phyloP scores from a whole-genome alignment of 2,797 vertebrate species.

The Lophotriccus pileatus region DNA sequence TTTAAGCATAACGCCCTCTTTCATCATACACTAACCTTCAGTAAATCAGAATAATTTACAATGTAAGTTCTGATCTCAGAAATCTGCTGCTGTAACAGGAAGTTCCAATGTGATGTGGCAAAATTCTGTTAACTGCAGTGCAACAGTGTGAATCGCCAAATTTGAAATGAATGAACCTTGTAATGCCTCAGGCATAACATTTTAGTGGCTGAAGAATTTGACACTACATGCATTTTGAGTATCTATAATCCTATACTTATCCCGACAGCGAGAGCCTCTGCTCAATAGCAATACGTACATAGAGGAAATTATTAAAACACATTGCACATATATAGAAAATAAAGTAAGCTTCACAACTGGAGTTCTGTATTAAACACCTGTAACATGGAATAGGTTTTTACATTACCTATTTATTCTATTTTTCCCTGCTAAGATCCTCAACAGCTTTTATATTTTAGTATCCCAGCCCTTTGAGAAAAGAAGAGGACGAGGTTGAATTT shows the following conservation, averaged over 20 bases:
- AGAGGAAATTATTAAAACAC: neutral
- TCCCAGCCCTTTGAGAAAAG: neutral
- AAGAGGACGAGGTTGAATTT: neutral
- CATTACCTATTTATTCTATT: neutral
- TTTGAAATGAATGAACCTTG: conserved; percentile 65
- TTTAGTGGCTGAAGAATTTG: conserved; percentile 52
- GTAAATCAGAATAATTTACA: conserved; percentile 37
- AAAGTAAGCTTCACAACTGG: neutral
- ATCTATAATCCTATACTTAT: conserved; percentile 24
- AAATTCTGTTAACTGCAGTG: conserved; percentile 38
- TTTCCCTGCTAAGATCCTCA: neutral
- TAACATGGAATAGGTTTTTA: neutral
- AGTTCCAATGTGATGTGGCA: neutral
- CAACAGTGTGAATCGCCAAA: conserved; percentile 28
- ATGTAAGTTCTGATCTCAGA: neutral
- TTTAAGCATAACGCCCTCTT: neutral
- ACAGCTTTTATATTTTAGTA: neutral
- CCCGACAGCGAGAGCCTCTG: neutral
- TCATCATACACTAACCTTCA: neutral
- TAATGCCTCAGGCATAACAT: conserved; percentile 57
- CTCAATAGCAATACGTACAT: neutral
- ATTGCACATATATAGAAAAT: neutral
- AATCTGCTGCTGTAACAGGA: neutral
- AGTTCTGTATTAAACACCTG: neutral
- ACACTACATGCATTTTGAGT: conserved; percentile 21